Evolutionary conservation across 2,113 vertebrate species (phyloP).

Genomic region (Elephantulus edwardii): DNA sequence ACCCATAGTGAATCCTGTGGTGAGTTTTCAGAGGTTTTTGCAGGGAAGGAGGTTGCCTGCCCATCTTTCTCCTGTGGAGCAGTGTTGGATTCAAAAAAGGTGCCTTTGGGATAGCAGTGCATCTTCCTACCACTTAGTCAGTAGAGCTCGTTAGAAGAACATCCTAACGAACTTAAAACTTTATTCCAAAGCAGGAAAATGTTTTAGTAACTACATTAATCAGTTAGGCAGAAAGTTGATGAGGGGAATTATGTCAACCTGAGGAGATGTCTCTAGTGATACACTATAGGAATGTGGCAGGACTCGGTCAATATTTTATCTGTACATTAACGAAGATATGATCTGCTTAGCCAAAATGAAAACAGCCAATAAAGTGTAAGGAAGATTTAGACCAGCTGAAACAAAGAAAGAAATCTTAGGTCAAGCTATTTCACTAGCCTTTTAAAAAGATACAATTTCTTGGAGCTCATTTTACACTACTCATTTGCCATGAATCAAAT

Average conservation of each 20-base stretch:
- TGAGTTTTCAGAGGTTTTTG: too few species aligned
- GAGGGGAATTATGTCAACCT: not conserved
- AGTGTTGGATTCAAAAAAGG: too few species aligned
- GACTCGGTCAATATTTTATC: not conserved
- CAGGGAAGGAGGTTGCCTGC: too few species aligned
- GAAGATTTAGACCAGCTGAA: not conserved
- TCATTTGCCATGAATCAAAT: too few species aligned
- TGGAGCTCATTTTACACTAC: conserved; percentile 1
- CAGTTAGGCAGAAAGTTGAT: not conserved
- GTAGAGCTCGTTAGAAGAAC: not conserved
- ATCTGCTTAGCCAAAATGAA: not conserved
- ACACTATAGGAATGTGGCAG: not conserved
- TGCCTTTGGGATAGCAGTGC: too few species aligned
- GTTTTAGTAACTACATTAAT: conserved; percentile 13
- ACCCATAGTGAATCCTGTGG: too few species aligned
- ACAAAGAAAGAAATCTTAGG: not conserved
- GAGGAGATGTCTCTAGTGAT: not conserved
- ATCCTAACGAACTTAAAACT: not conserved
- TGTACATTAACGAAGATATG: not conserved
- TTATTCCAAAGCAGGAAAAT: not conserved
- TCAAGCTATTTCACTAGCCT: not conserved
- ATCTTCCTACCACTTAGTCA: too few species aligned
- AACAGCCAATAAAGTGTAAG: not conserved
- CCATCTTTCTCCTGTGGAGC: too few species aligned
- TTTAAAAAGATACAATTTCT: conserved; percentile 21